Evolutionary conservation across 2,797 vertebrate species (phyloP).

Genomic region (Thamnophis elegans): DNA sequence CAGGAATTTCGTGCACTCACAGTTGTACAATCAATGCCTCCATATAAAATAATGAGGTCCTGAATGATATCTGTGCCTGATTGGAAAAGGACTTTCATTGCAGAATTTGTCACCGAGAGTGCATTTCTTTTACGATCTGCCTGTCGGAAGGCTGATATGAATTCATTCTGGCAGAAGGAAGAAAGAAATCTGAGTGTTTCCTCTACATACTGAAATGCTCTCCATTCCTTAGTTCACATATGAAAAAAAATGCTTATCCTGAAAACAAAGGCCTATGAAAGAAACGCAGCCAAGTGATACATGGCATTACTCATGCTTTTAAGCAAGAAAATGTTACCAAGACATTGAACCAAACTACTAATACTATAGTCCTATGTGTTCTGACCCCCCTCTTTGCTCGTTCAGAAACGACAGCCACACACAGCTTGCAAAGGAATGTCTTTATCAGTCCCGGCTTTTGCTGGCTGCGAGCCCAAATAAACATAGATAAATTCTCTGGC

Average conservation of each 20-base stretch:
- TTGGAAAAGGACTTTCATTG: slow-evolving; percentile 79
- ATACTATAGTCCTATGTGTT: neutral
- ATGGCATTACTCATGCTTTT: neutral
- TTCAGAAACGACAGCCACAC: no score
- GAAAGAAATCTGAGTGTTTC: slow-evolving; percentile 4
- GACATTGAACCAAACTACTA: neutral
- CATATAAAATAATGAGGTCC: slow-evolving; percentile 78
- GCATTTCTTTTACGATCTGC: slow-evolving; percentile 79
- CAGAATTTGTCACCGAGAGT: slow-evolving; percentile 77
- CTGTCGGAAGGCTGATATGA: slow-evolving; percentile 81
- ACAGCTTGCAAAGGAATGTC: no score
- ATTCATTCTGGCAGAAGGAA: slow-evolving; percentile 76
- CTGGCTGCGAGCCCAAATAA: no score
- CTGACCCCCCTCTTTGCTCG: no score
- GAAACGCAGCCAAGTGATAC: neutral
- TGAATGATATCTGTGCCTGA: slow-evolving; percentile 69
- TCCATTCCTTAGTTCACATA: neutral
- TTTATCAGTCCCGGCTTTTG: no score
- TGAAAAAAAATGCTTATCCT: neutral
- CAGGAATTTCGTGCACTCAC: slow-evolving; percentile 72
- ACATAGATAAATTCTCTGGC: no score
- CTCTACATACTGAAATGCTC: neutral
- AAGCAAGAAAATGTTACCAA: neutral
- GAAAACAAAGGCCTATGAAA: neutral
- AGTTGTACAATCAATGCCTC: slow-evolving; percentile 77